Evolutionary conservation across 1,140 invertebrate genomes (phyloP).

Genomic region (Aphaenogaster ashmeadi): DNA sequence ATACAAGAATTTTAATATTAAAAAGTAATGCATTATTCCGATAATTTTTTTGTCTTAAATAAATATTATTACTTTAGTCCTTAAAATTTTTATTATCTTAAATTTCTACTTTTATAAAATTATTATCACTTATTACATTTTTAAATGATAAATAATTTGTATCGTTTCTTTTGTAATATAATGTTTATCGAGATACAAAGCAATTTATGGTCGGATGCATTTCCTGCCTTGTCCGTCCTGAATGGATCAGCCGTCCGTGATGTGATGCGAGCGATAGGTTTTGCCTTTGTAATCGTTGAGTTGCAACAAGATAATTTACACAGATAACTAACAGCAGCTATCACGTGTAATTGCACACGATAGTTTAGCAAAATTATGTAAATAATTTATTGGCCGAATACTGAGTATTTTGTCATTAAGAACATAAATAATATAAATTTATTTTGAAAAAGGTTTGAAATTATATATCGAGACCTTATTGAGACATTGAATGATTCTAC

Average conservation of each 20-base stretch:
- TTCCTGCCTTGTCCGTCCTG: conserved; percentile 23
- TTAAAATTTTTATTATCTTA: background rate
- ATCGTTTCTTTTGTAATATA: conserved; percentile 12
- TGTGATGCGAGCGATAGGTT: conserved; percentile 49
- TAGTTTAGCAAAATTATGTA: conserved; percentile 14
- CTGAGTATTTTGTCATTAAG: background rate
- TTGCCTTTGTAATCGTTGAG: conserved; percentile 39
- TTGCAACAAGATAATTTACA: conserved; percentile 32
- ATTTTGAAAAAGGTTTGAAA: background rate
- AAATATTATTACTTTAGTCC: background rate
- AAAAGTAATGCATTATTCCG: background rate
- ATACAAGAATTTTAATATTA: background rate
- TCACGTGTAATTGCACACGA: background rate
- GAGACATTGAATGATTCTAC: background rate
- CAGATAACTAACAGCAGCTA: conserved; percentile 15
- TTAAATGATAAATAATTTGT: conserved; percentile 12
- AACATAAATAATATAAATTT: background rate
- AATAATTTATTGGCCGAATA: background rate
- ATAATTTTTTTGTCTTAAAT: background rate
- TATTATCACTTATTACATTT: background rate
- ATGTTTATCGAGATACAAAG: conserved; percentile 22
- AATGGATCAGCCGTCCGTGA: conserved; percentile 54
- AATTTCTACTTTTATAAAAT: background rate
- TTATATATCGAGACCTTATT: background rate
- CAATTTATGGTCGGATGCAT: conserved; percentile 2